Percentiles rank a stretch among this genome's conserved stretches.
Conservation (phyloP, 2,888 invertebrate species). For the Eilema caniola region DNA sequence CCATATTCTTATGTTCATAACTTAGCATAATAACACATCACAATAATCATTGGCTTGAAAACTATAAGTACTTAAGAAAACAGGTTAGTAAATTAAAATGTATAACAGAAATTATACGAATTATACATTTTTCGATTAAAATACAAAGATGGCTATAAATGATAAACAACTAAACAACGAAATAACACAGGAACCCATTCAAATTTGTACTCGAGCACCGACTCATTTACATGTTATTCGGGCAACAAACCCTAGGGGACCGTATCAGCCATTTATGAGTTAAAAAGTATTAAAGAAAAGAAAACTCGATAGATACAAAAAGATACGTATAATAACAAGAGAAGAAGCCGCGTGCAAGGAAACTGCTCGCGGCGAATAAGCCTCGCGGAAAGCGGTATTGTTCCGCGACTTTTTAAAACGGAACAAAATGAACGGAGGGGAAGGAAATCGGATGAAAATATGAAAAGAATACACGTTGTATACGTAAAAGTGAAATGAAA, state of each 20-base stretch:
- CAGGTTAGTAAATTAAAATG: slow-evolving; percentile 48
- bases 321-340: slow-evolving; percentile 82
- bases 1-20: slow-evolving; percentile 29
- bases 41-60: slow-evolving; percentile 44
- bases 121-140: slow-evolving; percentile 52
- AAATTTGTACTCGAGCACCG: slow-evolving; percentile 75
- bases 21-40: slow-evolving; percentile 45
- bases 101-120: slow-evolving; percentile 50
- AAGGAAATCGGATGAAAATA: slow-evolving; percentile 87
- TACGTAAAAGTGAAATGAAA: slow-evolving; percentile 85
- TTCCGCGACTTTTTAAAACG: slow-evolving; percentile 85
- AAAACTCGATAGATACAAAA: slow-evolving; percentile 83
- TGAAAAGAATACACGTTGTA: slow-evolving; percentile 86
- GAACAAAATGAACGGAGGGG: slow-evolving; percentile 84
- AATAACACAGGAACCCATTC: slow-evolving; percentile 72
- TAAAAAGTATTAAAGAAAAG: slow-evolving; percentile 86
- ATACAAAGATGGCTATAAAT: slow-evolving; percentile 54
- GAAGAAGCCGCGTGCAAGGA: slow-evolving; percentile 81
- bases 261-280: slow-evolving; percentile 86
- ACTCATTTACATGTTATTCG: slow-evolving; percentile 87
- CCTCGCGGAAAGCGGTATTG: slow-evolving; percentile 83
- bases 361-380: slow-evolving; percentile 84
- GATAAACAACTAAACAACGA: slow-evolving; percentile 62
- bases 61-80: slow-evolving; percentile 41
- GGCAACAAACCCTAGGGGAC: slow-evolving; percentile 83